Conservation (phyloP, 2,797 vertebrate genomes). For the Lagodon rhomboides region DNA sequence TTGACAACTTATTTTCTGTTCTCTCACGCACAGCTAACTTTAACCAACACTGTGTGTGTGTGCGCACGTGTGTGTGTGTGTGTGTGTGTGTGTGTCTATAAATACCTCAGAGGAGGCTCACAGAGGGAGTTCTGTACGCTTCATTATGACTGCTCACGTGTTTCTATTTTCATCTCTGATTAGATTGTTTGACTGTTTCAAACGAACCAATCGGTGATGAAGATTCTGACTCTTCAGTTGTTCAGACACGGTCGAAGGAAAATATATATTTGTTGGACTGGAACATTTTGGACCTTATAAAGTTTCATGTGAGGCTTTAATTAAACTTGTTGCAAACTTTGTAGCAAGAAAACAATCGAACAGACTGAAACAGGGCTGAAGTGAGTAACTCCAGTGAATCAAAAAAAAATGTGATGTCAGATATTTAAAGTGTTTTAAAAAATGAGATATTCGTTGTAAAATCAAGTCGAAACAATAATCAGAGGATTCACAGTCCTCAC, state of each 20-base stretch:
- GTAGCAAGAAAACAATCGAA: too few species aligned
- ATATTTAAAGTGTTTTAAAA: too few species aligned
- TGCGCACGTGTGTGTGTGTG: constrained; percentile 17
- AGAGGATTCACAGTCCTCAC: too few species aligned
- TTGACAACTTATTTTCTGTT: constrained; percentile 39
- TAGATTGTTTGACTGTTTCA: background rate
- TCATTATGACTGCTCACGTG: constrained; percentile 5
- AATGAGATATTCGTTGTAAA: too few species aligned
- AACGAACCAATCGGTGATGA: too few species aligned
- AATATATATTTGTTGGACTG: background rate
- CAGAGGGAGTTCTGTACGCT: constrained; percentile 4
- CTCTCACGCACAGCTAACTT: constrained; percentile 1
- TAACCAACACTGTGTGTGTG: background rate
- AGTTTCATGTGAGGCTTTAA: background rate
- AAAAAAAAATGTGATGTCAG: too few species aligned
- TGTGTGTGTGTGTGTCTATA: background rate
- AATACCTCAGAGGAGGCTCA: constrained; percentile 21
- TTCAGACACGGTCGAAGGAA: too few species aligned
- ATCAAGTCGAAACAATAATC: too few species aligned
- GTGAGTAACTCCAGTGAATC: too few species aligned
- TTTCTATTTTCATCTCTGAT: constrained; percentile 21
- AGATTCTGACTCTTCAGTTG: too few species aligned
- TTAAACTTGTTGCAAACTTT: background rate
- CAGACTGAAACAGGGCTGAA: too few species aligned
- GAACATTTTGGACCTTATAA: background rate